Conservation (phyloP, 1,140 invertebrate genomes). For the Babylonia areolata region DNA sequence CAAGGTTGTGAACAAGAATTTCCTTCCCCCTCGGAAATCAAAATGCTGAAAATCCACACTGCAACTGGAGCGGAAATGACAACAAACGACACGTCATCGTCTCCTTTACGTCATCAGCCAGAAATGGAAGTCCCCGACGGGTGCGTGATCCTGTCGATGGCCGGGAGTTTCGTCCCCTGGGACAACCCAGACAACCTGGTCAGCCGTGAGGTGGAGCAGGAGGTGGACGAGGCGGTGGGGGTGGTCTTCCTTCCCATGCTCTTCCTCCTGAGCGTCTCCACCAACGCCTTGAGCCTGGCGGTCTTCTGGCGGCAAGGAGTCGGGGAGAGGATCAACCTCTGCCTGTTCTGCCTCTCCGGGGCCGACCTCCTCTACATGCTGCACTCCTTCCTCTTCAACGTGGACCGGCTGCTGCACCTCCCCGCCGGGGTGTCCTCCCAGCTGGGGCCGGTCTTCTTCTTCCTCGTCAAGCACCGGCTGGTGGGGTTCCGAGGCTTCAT, state of each 20-base stretch:
- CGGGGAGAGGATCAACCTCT: not conserved
- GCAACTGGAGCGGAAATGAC: no score
- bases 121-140: not conserved
- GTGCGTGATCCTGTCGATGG: not conserved
- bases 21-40: no score
- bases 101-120: not conserved
- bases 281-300: conserved; percentile 6
- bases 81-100: not conserved
- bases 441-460: not conserved
- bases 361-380: not conserved
- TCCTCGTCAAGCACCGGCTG: not conserved
- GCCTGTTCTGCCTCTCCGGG: not conserved
- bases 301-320: conserved; percentile 13
- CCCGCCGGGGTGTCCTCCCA: not conserved
- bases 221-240: not conserved
- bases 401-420: not conserved
- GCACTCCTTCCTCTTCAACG: conserved; percentile 12
- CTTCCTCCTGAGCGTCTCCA: not conserved
- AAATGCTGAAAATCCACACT: no score
- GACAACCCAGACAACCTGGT: conserved; percentile 27
- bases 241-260: not conserved
- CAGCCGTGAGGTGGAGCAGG: not conserved
- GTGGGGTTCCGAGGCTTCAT: not conserved
- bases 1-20: no score
- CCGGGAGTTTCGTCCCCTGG: not conserved